A percentile compares a stretch with the other conserved stretches of the same genome.
Conservation (phyloP, 1,140 invertebrate genomes). For the Cydia fagiglandana region DNA sequence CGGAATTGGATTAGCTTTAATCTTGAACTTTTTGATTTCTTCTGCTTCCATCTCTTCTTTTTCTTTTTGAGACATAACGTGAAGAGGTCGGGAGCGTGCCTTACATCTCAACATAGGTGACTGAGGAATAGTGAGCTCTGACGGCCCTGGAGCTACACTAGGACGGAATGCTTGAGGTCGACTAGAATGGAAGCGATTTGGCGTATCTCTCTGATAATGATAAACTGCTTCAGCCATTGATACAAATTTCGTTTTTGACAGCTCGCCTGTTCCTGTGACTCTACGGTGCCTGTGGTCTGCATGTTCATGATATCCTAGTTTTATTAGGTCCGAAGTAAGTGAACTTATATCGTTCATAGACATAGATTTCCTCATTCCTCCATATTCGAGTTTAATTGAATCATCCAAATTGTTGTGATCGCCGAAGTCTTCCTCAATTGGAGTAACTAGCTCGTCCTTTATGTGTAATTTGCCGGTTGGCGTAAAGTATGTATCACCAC, state of each 20-base stretch:
- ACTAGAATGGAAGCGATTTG: conserved; percentile 63
- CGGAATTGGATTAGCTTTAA: conserved; percentile 70
- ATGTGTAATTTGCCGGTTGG: conserved; percentile 53
- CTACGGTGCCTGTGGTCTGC: conserved; percentile 49
- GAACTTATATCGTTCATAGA: conserved; percentile 67
- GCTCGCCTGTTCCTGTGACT: conserved; percentile 43
- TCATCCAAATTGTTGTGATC: conserved; percentile 50
- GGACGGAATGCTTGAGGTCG: conserved; percentile 51
- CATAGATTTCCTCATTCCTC: conserved; percentile 63
- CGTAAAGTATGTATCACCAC: conserved; percentile 61
- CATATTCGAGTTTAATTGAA: conserved; percentile 47
- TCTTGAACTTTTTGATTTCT: conserved; percentile 68
- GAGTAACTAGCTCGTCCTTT: conserved; percentile 65
- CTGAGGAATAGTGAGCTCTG: conserved; percentile 59
- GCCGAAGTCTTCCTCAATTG: conserved; percentile 61
- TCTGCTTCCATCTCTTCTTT: conserved; percentile 68
- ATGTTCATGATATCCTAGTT: conserved; percentile 51
- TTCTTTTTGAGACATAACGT: conserved; percentile 66
- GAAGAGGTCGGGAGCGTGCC: conserved; percentile 54
- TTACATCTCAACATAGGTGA: conserved; percentile 69
- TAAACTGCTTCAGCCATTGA: conserved; percentile 74
- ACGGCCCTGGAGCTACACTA: conserved; percentile 38
- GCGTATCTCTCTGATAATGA: conserved; percentile 69
- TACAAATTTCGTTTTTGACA: conserved; percentile 68
- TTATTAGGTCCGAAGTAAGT: conserved; percentile 54